A percentile compares a stretch with the other conserved stretches of the same genome.
Conservation (phyloP, 2,888 invertebrate species). For the Zonitis immaculata region DNA sequence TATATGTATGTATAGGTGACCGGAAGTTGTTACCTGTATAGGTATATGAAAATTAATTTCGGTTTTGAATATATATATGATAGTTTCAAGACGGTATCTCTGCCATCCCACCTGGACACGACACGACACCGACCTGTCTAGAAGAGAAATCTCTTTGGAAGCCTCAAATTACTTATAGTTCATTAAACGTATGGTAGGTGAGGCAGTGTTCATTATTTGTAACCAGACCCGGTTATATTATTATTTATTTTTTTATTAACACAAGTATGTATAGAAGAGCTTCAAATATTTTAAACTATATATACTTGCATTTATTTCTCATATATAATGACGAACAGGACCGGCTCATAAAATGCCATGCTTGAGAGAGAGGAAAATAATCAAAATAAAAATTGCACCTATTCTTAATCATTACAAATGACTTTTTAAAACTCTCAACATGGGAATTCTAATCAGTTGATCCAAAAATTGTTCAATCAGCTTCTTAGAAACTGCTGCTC, state of each 20-base stretch:
- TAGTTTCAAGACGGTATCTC: background rate
- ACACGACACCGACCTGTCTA: constrained; percentile 2
- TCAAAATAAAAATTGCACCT: no score
- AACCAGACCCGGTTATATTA: background rate
- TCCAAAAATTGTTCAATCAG: no score
- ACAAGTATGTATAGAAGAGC: no score
- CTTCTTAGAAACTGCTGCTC: no score
- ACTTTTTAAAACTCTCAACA: no score
- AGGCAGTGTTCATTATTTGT: constrained; percentile 1
- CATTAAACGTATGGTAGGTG: constrained; percentile 1
- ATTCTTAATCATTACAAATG: no score
- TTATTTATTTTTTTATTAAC: background rate
- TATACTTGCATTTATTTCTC: background rate
- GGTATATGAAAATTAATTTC: constrained; percentile 12
- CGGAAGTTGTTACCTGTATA: constrained; percentile 24
- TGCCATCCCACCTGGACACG: constrained; percentile 1
- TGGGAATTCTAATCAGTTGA: no score
- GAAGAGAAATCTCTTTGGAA: constrained; percentile 1
- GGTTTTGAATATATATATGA: background rate
- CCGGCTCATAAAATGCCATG: no score
- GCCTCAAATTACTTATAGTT: constrained; percentile 1
- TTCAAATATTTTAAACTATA: background rate
- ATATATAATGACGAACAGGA: no score
- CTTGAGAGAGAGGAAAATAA: no score
- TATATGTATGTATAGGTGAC: constrained; percentile 27